phyloP scores from a whole-genome alignment of 2,797 vertebrate species.

The Eutrigla gurnardus region DNA sequence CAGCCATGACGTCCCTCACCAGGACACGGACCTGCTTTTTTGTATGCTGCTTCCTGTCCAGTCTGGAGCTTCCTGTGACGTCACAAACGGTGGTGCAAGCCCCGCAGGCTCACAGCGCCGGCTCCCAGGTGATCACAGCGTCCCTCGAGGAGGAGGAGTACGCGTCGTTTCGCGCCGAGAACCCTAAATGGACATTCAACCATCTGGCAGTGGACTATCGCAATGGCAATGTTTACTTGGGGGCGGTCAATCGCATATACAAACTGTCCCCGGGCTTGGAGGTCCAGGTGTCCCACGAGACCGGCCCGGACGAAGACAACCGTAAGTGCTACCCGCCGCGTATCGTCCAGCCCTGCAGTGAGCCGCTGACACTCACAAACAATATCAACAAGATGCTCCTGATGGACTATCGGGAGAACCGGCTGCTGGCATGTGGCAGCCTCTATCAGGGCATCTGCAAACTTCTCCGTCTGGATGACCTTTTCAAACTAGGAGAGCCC shows the following conservation, averaged over 20 bases:
- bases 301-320: slow-evolving; percentile 97
- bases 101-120: slow-evolving; percentile 65
- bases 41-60: slow-evolving; percentile 88
- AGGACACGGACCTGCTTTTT: slow-evolving; percentile 90
- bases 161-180: slow-evolving; percentile 89
- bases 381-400: slow-evolving; percentile 99
- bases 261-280: slow-evolving; percentile 93
- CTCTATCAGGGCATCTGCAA: slow-evolving; percentile 99
- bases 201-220: slow-evolving; percentile 95
- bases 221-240: slow-evolving; percentile 96
- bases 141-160: slow-evolving; percentile 85
- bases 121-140: slow-evolving; percentile 79
- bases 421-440: slow-evolving; percentile 96
- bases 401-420: slow-evolving; percentile 97
- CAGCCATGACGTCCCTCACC: slow-evolving; percentile 83
- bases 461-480: slow-evolving; percentile 95
- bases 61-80: slow-evolving; percentile 79
- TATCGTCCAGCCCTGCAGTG: slow-evolving; percentile 96
- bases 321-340: slow-evolving; percentile 98
- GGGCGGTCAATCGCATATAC: slow-evolving; percentile 97
- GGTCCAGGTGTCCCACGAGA: slow-evolving; percentile 93
- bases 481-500: slow-evolving; percentile 98
- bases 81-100: slow-evolving; percentile 74
- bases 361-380: slow-evolving; percentile 92
- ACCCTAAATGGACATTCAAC: slow-evolving; percentile 93